phyloP scores from a whole-genome alignment of 2,797 vertebrate genomes.

The Pangasius macronema region DNA sequence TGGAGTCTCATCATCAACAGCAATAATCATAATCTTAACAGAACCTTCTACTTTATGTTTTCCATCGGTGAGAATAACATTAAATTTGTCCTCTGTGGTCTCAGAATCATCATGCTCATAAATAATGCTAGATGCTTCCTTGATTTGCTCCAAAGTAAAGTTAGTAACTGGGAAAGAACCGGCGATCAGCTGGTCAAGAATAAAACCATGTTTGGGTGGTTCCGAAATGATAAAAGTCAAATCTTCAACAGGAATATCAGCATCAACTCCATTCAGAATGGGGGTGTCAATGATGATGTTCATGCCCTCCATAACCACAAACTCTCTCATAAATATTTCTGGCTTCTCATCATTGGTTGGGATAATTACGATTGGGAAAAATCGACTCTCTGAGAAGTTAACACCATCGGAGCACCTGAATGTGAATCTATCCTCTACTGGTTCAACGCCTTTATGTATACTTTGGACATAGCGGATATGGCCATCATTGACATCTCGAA shows the following conservation, averaged over 20 bases:
- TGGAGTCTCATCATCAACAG: constrained; percentile 93
- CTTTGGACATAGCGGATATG: constrained; percentile 92
- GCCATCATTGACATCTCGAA: constrained; percentile 82
- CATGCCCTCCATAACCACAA: constrained; percentile 95
- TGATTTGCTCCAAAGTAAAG: constrained; percentile 89
- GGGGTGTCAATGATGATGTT: constrained; percentile 87
- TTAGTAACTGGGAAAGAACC: constrained; percentile 83
- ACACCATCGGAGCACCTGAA: constrained; percentile 93
- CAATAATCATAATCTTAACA: constrained; percentile 80
- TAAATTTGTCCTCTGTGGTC: constrained; percentile 88
- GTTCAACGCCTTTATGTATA: constrained; percentile 88
- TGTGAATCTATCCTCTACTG: constrained; percentile 87
- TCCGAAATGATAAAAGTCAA: constrained; percentile 83
- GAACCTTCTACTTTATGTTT: constrained; percentile 80
- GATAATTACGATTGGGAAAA: constrained; percentile 86
- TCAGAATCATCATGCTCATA: constrained; percentile 96
- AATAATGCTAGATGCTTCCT: constrained; percentile 88
- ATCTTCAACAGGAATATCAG: constrained; percentile 81
- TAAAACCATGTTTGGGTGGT: constrained; percentile 83
- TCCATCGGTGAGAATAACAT: constrained; percentile 86
- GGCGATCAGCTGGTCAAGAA: constrained; percentile 86
- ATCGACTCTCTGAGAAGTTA: constrained; percentile 84
- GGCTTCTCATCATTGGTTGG: constrained; percentile 91
- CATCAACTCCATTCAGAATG: constrained; percentile 85
- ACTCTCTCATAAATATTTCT: constrained; percentile 85